Percentiles rank a stretch among this genome's conserved stretches.
Evolutionary conservation across 2,797 vertebrate genomes (phyloP).

Genomic region (Galago senegalensis): DNA sequence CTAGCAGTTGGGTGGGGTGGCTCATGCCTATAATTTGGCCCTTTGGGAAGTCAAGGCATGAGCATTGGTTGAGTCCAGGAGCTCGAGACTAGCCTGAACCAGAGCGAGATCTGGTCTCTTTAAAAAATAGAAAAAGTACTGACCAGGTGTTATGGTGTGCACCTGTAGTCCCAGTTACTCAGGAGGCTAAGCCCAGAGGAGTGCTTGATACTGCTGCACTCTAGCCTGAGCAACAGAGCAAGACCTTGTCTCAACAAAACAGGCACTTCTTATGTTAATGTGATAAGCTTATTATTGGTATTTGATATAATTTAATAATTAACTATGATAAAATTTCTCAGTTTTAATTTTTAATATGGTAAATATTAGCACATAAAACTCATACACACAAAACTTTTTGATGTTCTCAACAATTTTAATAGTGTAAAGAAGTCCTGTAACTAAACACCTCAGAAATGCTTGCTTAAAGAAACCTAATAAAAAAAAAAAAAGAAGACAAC

Average conservation of each 20-base stretch:
- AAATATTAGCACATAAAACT: neutral
- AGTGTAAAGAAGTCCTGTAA: neutral
- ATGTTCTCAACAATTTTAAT: neutral
- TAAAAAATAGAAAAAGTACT: too few relatives aligned
- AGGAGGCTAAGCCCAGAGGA: too few relatives aligned
- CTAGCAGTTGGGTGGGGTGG: neutral
- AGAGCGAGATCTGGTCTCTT: too few relatives aligned
- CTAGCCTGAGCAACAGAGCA: too few relatives aligned
- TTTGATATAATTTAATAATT: conserved; percentile 28
- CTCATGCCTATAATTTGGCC: too few relatives aligned
- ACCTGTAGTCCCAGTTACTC: too few relatives aligned
- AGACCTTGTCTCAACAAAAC: neutral
- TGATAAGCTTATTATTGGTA: neutral
- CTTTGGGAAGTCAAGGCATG: too few relatives aligned
- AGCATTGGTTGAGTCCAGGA: too few relatives aligned
- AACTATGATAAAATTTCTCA: neutral
- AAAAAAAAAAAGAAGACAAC: neutral
- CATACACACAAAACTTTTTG: neutral
- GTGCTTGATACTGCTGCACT: too few relatives aligned
- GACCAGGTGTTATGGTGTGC: too few relatives aligned
- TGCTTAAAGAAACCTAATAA: neutral
- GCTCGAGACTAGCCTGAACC: too few relatives aligned
- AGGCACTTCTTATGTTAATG: neutral
- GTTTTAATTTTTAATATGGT: conserved; percentile 24
- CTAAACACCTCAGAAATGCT: neutral